phyloP scores from a whole-genome alignment of 2,888 invertebrate species.

The Nephrotoma guestfalica region DNA sequence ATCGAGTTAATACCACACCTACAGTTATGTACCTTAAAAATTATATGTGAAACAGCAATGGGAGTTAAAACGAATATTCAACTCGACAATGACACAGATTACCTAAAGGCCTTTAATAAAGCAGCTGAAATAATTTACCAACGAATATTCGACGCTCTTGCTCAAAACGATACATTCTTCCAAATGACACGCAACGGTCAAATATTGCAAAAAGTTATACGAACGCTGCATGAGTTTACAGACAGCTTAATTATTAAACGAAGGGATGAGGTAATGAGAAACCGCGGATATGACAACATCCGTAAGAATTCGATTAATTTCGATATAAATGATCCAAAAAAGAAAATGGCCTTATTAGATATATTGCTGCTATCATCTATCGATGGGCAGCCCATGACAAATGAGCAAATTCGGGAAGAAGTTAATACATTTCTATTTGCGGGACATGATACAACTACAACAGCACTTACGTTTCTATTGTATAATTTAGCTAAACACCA shows the following conservation, averaged over 20 bases:
- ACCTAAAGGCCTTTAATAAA: conserved; percentile 42
- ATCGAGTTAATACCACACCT: conserved; percentile 45
- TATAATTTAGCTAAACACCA: conserved; percentile 34
- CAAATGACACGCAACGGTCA: background rate
- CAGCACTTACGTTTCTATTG: conserved; percentile 36
- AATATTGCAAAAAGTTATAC: conserved; percentile 14
- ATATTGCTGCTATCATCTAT: conserved; percentile 44
- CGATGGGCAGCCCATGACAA: conserved; percentile 41
- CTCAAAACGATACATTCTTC: background rate
- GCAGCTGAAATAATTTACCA: background rate
- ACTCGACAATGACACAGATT: conserved; percentile 46
- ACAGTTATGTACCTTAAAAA: conserved; percentile 30
- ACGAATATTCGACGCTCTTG: background rate
- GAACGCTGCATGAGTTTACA: conserved; percentile 25
- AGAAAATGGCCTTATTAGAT: conserved; percentile 52
- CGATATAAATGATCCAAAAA: conserved; percentile 34
- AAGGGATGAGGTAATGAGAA: background rate
- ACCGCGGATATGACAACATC: background rate
- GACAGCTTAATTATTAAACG: conserved; percentile 22
- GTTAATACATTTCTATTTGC: conserved; percentile 64
- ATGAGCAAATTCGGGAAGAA: conserved; percentile 48
- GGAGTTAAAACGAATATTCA: conserved; percentile 62
- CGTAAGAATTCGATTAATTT: conserved; percentile 6
- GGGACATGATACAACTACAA: conserved; percentile 38
- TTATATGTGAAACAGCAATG: conserved; percentile 58